Base-by-base conservation (phyloP, 2,113 vertebrate genomes). In the Passerina amoena region DNA sequence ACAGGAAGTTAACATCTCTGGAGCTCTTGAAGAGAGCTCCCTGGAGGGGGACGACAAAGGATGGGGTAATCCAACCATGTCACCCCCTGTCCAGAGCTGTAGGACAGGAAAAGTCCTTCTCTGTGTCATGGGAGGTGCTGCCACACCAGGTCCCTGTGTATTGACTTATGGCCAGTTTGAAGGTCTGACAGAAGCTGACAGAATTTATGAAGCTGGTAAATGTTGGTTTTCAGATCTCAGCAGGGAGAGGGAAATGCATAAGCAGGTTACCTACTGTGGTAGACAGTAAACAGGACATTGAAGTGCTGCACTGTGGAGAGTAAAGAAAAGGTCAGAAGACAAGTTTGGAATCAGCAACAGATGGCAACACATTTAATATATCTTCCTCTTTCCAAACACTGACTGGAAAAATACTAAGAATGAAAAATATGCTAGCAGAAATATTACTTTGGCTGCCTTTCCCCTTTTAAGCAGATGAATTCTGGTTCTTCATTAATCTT, bases 371-470 rank as follows among this genome's bases (percentile, higher is more conserved):
- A 25, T 82, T 76, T 86, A 75, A 48, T 73, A 44, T 8, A 30
- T 80, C 64, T 80, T 61, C 24, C 35, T 80, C 20, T 76, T 86
- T 64, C 37, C 22, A 88, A 90, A 95, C 48, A 53, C 40, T 64
- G 69, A 31, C 48, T 65, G 75, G 61, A 92, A 92, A 94, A 92
- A 30, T 82, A 77, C 50, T 77, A 79, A 72, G 70, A 94, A 82
- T 69, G 21, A 82, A 76, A 93, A 85, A 4, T 50, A 86, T 77
- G 45, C 37, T 69, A 80, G 50, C 13, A 93, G 63, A 88, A 77
- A 75, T 82, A 38, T 65, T 78, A 38, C 80, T 91, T 79, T 92
- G 86, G 10, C 76, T 73, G 64, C 24, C 44, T 86, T 93, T 81
- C 9, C 17, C 19, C 9, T 77, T 93, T 24, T 63, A 66, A 59